These are phyloP conservation scores for Aethes cnicana DNA, from an alignment of 2,888 invertebrate genomes.

Conservation along the genomic window DNA sequence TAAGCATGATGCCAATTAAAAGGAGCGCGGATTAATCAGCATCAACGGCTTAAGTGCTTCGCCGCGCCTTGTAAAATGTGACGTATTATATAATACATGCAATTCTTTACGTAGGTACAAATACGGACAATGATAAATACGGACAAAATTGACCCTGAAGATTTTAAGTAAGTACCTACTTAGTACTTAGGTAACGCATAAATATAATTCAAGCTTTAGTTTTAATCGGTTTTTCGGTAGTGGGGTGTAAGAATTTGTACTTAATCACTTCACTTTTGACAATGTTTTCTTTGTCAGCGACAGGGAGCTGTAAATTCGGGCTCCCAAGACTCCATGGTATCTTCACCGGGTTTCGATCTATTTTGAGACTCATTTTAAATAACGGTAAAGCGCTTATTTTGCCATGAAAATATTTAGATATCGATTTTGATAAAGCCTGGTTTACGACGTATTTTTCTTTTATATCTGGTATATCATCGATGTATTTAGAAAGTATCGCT, in stretches of 20 bases:
- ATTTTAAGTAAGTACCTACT: too few species aligned
- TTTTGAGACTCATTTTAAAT: slow-evolving; percentile 61
- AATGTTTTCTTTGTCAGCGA: slow-evolving; percentile 7
- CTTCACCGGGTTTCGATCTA: slow-evolving; percentile 63
- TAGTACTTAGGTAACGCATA: too few species aligned
- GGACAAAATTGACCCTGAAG: too few species aligned
- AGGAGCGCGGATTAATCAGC: too few species aligned
- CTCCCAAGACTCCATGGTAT: slow-evolving; percentile 62
- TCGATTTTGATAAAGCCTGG: slow-evolving; percentile 53
- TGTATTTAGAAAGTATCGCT: slow-evolving; percentile 49
- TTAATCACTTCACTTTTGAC: slow-evolving; percentile 32
- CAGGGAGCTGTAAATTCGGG: slow-evolving; percentile 26
- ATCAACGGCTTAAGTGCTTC: too few species aligned
- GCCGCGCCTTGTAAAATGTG: too few species aligned
- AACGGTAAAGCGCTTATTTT: slow-evolving; percentile 62
- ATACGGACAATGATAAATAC: too few species aligned
- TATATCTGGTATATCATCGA: slow-evolving; percentile 56
- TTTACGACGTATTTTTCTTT: slow-evolving; percentile 59
- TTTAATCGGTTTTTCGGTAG: too few species aligned
- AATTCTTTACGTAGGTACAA: too few species aligned
- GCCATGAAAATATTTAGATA: slow-evolving; percentile 56
- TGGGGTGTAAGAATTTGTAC: slow-evolving; percentile 44
- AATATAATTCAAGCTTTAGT: too few species aligned
- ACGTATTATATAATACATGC: too few species aligned
- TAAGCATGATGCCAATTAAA: too few species aligned